phyloP scores from a whole-genome alignment of 2,797 vertebrate species.

The Cirrhinus mrigala region DNA sequence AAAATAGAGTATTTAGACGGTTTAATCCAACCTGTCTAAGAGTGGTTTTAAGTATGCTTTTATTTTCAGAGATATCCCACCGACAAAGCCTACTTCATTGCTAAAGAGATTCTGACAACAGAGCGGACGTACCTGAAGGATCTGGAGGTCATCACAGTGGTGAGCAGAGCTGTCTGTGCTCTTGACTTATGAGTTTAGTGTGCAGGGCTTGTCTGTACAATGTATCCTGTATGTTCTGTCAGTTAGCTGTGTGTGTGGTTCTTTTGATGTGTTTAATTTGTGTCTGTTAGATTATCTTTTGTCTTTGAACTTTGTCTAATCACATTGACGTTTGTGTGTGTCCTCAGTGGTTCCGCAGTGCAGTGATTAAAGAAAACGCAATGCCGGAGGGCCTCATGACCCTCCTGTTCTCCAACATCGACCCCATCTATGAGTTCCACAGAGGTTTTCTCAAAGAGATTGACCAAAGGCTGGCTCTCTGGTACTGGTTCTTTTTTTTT shows the following conservation, averaged over 20 bases:
- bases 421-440: constrained; percentile 95
- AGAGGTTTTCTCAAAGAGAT: constrained; percentile 92
- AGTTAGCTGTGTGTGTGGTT: neutral
- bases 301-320: constrained; percentile 36
- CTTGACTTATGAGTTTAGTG: constrained; percentile 3
- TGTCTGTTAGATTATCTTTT: neutral
- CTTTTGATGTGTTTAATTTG: constrained; percentile 22
- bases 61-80: constrained; percentile 81
- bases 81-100: constrained; percentile 95
- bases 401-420: constrained; percentile 93
- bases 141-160: constrained; percentile 97
- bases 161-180: constrained; percentile 70
- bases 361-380: constrained; percentile 90
- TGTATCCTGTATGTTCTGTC: neutral
- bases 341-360: constrained; percentile 93
- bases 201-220: neutral
- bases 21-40: neutral
- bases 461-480: constrained; percentile 91
- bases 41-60: constrained; percentile 1
- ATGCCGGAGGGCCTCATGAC: constrained; percentile 91
- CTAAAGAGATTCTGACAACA: constrained; percentile 96
- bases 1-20: neutral
- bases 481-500: constrained; percentile 74
- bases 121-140: constrained; percentile 96
- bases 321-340: constrained; percentile 18